These are phyloP conservation scores for Argyrosomus regius DNA, from an alignment of 2,797 vertebrate genomes.

Conservation along the genomic window DNA sequence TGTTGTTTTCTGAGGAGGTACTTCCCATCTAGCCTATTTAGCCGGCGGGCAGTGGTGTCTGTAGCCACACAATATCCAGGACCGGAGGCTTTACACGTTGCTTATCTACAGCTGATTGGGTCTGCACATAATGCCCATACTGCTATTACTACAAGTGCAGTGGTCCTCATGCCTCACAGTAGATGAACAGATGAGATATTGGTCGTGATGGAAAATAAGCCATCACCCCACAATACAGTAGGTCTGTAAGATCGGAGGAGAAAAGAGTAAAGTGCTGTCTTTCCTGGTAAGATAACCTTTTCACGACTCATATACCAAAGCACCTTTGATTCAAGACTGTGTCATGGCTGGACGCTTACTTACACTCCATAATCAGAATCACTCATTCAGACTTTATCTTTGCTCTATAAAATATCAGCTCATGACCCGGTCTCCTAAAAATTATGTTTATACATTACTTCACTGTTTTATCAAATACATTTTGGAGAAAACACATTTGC, in stretches of 20 bases:
- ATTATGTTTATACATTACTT: neutral
- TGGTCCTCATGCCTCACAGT: conserved; percentile 18
- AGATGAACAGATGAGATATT: conserved; percentile 45
- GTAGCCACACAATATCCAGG: conserved; percentile 44
- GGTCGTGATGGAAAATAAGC: conserved; percentile 23
- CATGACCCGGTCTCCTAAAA: neutral
- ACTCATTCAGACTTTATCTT: neutral
- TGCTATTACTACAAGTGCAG: conserved; percentile 23
- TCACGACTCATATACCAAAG: neutral
- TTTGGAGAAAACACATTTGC: no score
- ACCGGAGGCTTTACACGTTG: conserved; percentile 39
- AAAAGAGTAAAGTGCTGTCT: neutral
- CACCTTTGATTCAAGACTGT: conserved; percentile 3
- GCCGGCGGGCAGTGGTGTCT: conserved; percentile 42
- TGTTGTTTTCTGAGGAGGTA: conserved; percentile 66
- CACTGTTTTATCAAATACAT: neutral
- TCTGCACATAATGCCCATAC: conserved; percentile 23
- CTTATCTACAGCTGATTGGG: conserved; percentile 50
- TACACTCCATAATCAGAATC: neutral
- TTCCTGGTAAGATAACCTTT: neutral
- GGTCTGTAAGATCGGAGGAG: neutral
- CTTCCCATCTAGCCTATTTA: conserved; percentile 56
- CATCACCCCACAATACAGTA: neutral
- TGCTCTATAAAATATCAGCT: neutral
- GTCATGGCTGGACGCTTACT: neutral